phyloP scores from a whole-genome alignment of 2,797 vertebrate genomes.

The Pseudomugil tenellus region DNA sequence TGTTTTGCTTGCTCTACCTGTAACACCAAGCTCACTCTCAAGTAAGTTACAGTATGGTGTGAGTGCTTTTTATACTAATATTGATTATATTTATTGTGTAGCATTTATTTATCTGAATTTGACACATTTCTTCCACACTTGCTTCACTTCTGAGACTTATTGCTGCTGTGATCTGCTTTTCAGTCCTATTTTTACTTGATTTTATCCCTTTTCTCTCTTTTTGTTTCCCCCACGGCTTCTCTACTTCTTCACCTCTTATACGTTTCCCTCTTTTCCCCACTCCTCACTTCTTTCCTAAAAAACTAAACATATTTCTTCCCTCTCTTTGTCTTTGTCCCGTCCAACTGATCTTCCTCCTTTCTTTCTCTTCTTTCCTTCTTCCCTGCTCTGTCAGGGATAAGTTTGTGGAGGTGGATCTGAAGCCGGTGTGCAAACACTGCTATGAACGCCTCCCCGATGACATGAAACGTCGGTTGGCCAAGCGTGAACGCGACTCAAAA shows the following conservation, averaged over 20 bases:
- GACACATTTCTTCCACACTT: slow-evolving; percentile 13
- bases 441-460: slow-evolving; percentile 96
- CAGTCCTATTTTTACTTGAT: slow-evolving; percentile 10
- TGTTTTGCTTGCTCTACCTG: slow-evolving; percentile 98
- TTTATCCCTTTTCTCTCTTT: slow-evolving; percentile 25
- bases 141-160: slow-evolving; percentile 1
- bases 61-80: background rate
- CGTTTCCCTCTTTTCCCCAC: background rate
- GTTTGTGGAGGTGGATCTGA: slow-evolving; percentile 98
- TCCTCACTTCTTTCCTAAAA: background rate
- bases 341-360: slow-evolving; percentile 9
- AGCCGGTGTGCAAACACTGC: slow-evolving; percentile 98
- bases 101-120: slow-evolving; percentile 21
- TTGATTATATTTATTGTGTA: background rate
- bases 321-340: slow-evolving; percentile 8
- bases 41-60: slow-evolving; percentile 85
- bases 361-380: slow-evolving; percentile 3
- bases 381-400: slow-evolving; percentile 88
- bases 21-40: slow-evolving; percentile 98
- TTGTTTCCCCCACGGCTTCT: slow-evolving; percentile 7
- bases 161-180: slow-evolving; percentile 30
- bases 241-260: background rate
- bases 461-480: slow-evolving; percentile 93
- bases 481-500: slow-evolving; percentile 91
- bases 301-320: slow-evolving; percentile 1